Conservation (phyloP, 2,888 invertebrate genomes). For the Drosophila multiciliata region DNA sequence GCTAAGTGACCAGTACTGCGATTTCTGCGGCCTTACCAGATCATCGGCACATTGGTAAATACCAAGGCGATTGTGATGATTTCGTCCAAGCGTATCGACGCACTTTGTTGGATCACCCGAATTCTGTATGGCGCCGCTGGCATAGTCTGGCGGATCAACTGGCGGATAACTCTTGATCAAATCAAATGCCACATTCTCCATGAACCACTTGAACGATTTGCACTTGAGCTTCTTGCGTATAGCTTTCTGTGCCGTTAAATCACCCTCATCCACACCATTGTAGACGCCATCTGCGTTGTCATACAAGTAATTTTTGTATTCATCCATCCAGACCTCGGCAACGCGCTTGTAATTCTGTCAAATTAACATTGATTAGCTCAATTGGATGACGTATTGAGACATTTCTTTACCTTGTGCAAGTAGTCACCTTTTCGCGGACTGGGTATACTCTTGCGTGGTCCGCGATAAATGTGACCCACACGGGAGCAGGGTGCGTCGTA, state of each 20-base stretch:
- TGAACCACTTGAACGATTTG: constrained; percentile 98
- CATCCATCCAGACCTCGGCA: constrained; percentile 99
- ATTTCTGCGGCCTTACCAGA: constrained; percentile 73
- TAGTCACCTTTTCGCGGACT: constrained; percentile 97
- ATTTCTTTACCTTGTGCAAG: constrained; percentile 56
- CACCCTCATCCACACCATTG: constrained; percentile 90
- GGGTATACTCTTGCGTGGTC: constrained; percentile 91
- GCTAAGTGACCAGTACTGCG: constrained; percentile 83
- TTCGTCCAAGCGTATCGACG: constrained; percentile 88
- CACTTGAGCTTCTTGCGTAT: constrained; percentile 91
- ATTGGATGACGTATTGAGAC: background rate
- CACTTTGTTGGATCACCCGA: constrained; percentile 88
- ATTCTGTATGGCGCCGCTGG: constrained; percentile 91
- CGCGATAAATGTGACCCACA: constrained; percentile 95
- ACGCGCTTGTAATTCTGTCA: constrained; percentile 94
- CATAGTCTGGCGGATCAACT: constrained; percentile 93
- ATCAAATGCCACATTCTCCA: constrained; percentile 97
- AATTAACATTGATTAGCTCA: background rate
- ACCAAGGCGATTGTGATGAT: constrained; percentile 83
- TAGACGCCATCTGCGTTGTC: constrained; percentile 91
- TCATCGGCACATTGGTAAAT: constrained; percentile 82
- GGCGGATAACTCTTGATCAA: constrained; percentile 94
- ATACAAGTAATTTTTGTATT: constrained; percentile 96
- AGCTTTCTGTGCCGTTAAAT: constrained; percentile 91
- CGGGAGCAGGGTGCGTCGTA: constrained; percentile 97